Evolutionary conservation across 1,140 invertebrate genomes (phyloP).

Genomic region (Heliothis virescens): DNA sequence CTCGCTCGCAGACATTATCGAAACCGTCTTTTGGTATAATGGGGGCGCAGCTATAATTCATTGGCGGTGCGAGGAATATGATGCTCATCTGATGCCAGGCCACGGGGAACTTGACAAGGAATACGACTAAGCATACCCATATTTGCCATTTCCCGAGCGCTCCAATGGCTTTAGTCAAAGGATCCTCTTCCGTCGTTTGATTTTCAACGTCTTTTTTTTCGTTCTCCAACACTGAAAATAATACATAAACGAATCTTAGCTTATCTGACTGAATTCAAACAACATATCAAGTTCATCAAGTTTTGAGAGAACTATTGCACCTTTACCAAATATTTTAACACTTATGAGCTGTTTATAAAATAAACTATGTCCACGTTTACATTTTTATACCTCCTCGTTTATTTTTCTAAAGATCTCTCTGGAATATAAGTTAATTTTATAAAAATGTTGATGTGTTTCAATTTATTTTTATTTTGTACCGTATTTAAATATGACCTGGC

Average conservation of each 20-base stretch:
- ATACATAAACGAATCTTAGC: not conserved
- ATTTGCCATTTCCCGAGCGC: conserved; percentile 91
- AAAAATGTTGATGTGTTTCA: too few relatives aligned
- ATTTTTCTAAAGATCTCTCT: too few relatives aligned
- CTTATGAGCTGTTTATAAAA: too few relatives aligned
- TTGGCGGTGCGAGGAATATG: conserved; percentile 89
- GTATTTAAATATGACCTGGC: not conserved
- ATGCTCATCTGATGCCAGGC: conserved; percentile 91
- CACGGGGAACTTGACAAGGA: conserved; percentile 90
- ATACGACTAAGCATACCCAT: conserved; percentile 88
- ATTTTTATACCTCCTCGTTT: too few relatives aligned
- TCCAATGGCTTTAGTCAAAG: conserved; percentile 87
- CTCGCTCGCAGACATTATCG: conserved; percentile 72
- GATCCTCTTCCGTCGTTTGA: conserved; percentile 68
- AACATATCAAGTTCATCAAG: too few relatives aligned
- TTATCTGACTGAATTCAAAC: too few relatives aligned
- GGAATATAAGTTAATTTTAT: too few relatives aligned
- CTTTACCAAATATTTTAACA: too few relatives aligned
- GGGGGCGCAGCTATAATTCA: conserved; percentile 77
- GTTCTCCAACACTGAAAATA: conserved; percentile 78
- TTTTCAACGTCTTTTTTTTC: conserved; percentile 68
- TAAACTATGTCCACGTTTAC: too few relatives aligned
- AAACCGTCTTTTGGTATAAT: conserved; percentile 65
- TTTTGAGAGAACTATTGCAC: too few relatives aligned
- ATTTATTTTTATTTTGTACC: not conserved